These are phyloP conservation scores for Rachycentron canadum DNA, from an alignment of 2,797 vertebrate genomes.

Conservation along the genomic window DNA sequence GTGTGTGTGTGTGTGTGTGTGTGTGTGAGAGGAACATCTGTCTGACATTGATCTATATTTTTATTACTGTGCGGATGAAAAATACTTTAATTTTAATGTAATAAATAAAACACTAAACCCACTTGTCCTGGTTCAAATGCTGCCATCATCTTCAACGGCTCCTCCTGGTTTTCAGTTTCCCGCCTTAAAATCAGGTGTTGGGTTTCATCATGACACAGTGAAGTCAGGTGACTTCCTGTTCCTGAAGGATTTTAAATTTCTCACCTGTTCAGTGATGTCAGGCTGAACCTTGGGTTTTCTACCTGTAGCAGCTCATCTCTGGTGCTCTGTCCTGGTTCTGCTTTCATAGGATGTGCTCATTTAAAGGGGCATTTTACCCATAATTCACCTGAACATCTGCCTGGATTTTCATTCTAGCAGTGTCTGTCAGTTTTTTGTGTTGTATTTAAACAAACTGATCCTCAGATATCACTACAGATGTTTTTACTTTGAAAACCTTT, in stretches of 20 bases:
- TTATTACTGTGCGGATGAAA: too few species aligned
- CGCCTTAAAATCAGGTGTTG: too few species aligned
- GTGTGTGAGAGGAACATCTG: too few species aligned
- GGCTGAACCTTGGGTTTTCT: not conserved
- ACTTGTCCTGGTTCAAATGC: too few species aligned
- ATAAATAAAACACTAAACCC: too few species aligned
- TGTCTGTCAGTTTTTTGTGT: not conserved
- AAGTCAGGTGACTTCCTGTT: not conserved
- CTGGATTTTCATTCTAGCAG: not conserved
- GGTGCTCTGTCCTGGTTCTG: not conserved
- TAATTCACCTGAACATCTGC: not conserved
- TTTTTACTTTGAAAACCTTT: conserved; percentile 36
- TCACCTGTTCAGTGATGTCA: not conserved
- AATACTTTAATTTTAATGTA: too few species aligned
- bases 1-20: too few species aligned
- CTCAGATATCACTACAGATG: not conserved
- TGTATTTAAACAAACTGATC: conserved; percentile 13
- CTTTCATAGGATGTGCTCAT: not conserved
- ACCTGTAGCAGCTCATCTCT: conserved; percentile 1
- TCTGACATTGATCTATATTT: too few species aligned
- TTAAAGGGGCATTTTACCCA: conserved; percentile 7
- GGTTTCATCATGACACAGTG: too few species aligned
- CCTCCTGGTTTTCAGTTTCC: too few species aligned
- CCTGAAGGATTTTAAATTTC: conserved; percentile 5
- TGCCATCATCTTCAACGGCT: too few species aligned